phyloP scores from a whole-genome alignment of 2,797 vertebrate genomes.

The Echeneis naucrates region DNA sequence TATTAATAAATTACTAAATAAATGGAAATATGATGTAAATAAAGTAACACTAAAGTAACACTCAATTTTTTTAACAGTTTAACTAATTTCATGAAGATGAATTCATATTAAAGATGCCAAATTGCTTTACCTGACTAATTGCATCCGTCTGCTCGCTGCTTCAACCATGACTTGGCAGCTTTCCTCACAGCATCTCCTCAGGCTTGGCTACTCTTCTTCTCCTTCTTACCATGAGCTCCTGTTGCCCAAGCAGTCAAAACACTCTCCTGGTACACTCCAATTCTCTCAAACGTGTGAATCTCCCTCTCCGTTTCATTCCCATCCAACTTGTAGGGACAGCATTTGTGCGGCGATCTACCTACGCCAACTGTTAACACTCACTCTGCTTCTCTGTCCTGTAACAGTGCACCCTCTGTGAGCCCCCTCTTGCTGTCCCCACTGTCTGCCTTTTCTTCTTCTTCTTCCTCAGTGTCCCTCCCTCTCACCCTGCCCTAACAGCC shows the following conservation, averaged over 20 bases:
- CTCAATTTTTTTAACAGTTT: not conserved
- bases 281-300: constrained; percentile 41
- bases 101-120: constrained; percentile 46
- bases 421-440: constrained; percentile 33
- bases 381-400: constrained; percentile 57
- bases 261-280: constrained; percentile 15
- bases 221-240: constrained; percentile 46
- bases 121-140: constrained; percentile 76
- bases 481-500: constrained; percentile 64
- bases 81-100: constrained; percentile 10
- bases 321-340: constrained; percentile 39
- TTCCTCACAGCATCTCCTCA: constrained; percentile 73
- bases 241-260: constrained; percentile 52
- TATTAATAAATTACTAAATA: not conserved
- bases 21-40: not conserved
- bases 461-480: constrained; percentile 67
- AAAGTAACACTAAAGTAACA: not conserved
- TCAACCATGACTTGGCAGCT: constrained; percentile 74
- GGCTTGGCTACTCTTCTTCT: constrained; percentile 63
- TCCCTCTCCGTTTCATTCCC: constrained; percentile 32
- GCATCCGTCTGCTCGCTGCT: constrained; percentile 59
- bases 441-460: constrained; percentile 21
- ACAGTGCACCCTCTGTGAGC: constrained; percentile 76
- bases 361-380: constrained; percentile 56
- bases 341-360: constrained; percentile 68